Conservation (phyloP, 2,888 invertebrate genomes). For the Pachydiplax longipennis region DNA sequence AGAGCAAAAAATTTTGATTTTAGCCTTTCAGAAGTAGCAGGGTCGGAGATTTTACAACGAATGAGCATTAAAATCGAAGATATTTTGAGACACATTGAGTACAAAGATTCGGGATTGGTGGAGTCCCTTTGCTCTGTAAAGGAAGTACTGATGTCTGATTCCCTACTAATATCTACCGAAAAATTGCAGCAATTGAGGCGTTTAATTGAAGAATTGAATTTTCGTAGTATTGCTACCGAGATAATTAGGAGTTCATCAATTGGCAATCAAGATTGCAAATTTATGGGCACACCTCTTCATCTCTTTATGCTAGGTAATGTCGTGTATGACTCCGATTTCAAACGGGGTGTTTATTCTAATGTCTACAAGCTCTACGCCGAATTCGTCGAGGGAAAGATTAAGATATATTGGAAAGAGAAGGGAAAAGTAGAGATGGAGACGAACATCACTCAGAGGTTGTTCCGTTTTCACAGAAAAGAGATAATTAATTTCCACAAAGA, state of each 20-base stretch:
- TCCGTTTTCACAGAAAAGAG: background rate
- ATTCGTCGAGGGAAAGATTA: background rate
- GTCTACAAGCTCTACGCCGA: background rate
- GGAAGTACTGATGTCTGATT: too few species aligned
- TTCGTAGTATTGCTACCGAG: background rate
- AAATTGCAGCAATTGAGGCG: too few species aligned
- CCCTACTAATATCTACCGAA: rapidly evolving
- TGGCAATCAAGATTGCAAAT: background rate
- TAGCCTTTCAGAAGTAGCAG: background rate
- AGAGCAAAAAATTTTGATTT: too few species aligned
- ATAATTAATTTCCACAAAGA: background rate
- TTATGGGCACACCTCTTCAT: background rate
- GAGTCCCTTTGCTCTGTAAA: background rate
- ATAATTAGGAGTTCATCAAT: background rate
- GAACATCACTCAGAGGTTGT: too few species aligned
- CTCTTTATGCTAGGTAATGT: background rate
- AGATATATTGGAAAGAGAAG: background rate
- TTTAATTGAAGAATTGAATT: background rate
- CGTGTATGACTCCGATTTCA: background rate
- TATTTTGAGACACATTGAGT: background rate
- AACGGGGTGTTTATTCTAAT: background rate
- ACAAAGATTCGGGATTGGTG: background rate
- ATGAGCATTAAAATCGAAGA: too few species aligned
- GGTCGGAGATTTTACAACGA: too few species aligned
- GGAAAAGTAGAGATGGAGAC: background rate